Conservation (phyloP, 1,140 invertebrate species). For the Laodelphax striatellus region DNA sequence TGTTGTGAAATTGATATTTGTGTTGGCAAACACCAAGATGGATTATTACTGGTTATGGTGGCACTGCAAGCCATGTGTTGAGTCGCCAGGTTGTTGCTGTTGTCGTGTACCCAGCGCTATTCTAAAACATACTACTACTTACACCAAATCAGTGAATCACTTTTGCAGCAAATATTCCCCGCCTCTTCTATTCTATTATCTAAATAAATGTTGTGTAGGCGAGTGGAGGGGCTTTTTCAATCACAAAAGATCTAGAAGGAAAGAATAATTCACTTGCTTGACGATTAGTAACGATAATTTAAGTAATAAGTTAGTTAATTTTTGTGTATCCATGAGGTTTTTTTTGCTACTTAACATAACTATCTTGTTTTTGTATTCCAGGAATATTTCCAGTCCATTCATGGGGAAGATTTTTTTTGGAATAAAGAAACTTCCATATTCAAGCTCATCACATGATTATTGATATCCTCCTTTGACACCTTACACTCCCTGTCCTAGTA, state of each 20-base stretch:
- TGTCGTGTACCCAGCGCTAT: neutral
- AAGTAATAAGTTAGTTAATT: conserved; percentile 9
- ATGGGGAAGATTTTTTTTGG: conserved; percentile 36
- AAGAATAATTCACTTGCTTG: conserved; percentile 26
- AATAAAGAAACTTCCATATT: conserved; percentile 36
- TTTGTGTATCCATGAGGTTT: conserved; percentile 8
- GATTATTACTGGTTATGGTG: neutral
- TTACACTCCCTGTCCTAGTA: neutral
- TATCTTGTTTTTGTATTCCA: conserved; percentile 39
- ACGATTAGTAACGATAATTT: conserved; percentile 15
- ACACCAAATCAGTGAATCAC: neutral
- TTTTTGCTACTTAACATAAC: conserved; percentile 19
- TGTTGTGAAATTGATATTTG: neutral
- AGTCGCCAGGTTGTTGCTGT: neutral
- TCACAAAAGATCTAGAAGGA: conserved; percentile 56
- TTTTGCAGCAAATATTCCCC: neutral
- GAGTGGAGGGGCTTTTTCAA: conserved; percentile 66
- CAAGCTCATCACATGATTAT: conserved; percentile 22
- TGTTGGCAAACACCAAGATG: neutral
- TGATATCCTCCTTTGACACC: neutral
- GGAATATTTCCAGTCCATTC: conserved; percentile 33
- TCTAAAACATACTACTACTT: neutral
- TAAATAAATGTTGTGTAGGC: conserved; percentile 57
- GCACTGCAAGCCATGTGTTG: neutral
- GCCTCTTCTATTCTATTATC: conserved; percentile 32